Evolutionary conservation across 2,113 vertebrate genomes (phyloP).

Genomic region (Pandion haliaetus): DNA sequence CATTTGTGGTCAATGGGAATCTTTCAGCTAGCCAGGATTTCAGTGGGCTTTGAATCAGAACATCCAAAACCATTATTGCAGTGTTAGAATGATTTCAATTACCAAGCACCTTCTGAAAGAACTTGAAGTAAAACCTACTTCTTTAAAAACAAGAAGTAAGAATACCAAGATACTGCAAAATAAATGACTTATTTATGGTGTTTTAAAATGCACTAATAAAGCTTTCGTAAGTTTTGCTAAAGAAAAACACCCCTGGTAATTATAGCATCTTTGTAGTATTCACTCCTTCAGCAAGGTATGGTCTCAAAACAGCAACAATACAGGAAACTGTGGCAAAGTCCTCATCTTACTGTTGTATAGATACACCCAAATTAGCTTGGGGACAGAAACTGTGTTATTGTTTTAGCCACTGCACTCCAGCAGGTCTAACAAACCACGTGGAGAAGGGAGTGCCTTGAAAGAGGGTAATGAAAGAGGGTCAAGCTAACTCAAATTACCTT

Average conservation of each 20-base stretch:
- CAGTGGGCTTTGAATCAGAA: not conserved
- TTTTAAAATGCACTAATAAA: not conserved
- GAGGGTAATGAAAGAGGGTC: slow-evolving; percentile 33
- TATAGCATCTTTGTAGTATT: not conserved
- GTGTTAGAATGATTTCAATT: not conserved
- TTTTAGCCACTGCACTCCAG: not conserved
- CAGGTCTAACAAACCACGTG: slow-evolving; percentile 14
- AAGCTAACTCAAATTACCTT: slow-evolving; percentile 62
- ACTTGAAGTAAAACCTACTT: not conserved
- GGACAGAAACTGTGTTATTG: not conserved
- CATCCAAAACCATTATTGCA: not conserved
- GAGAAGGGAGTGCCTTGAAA: slow-evolving; percentile 39
- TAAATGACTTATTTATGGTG: not conserved
- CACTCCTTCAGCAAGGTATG: not conserved
- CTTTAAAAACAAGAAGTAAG: not conserved
- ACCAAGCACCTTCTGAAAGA: not conserved
- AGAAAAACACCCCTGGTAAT: not conserved
- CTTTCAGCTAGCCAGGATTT: not conserved
- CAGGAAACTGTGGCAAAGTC: not conserved
- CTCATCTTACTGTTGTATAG: not conserved
- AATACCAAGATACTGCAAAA: not conserved
- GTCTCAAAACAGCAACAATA: not conserved
- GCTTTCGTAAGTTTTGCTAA: not conserved
- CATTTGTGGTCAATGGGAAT: not conserved
- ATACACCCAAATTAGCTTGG: not conserved